These are phyloP conservation scores for Drosophila fulvimacula DNA, from an alignment of 2,888 invertebrate genomes.

Conservation along the genomic window DNA sequence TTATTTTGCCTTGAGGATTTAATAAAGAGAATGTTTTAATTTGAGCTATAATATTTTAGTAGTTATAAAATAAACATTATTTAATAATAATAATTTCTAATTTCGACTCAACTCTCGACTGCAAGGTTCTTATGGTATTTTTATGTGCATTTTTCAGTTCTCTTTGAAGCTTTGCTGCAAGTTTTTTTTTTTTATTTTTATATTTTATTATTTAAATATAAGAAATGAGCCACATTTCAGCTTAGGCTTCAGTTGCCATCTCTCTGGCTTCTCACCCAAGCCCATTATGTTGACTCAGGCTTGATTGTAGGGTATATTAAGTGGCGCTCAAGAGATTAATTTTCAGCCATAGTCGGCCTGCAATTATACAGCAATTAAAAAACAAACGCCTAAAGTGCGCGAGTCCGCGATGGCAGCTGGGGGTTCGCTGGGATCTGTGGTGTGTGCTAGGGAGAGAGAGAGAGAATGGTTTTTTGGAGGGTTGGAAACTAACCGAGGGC, in stretches of 20 bases:
- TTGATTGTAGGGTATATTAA: slow-evolving; percentile 19
- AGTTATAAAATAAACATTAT: no score
- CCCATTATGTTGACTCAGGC: background rate
- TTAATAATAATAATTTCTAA: no score
- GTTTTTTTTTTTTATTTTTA: no score
- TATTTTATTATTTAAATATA: no score
- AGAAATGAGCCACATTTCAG: no score
- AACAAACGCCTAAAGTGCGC: slow-evolving; percentile 45
- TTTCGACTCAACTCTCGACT: no score
- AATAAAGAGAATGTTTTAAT: no score
- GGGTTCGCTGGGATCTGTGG: background rate
- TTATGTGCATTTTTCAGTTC: background rate
- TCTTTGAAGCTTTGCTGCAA: background rate
- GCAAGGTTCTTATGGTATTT: background rate
- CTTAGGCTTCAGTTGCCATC: background rate
- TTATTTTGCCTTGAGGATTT: background rate
- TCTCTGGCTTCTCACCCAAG: no score
- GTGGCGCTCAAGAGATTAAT: slow-evolving; percentile 36
- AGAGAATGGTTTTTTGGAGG: background rate
- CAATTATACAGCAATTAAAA: slow-evolving; percentile 75
- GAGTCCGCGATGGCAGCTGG: slow-evolving; percentile 3
- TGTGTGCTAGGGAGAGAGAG: background rate
- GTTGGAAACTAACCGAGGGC: slow-evolving; percentile 3
- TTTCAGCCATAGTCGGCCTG: slow-evolving; percentile 32
- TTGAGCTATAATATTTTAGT: no score